Conservation (phyloP, 2,113 vertebrate genomes). For the Dolichotis patagonum region DNA sequence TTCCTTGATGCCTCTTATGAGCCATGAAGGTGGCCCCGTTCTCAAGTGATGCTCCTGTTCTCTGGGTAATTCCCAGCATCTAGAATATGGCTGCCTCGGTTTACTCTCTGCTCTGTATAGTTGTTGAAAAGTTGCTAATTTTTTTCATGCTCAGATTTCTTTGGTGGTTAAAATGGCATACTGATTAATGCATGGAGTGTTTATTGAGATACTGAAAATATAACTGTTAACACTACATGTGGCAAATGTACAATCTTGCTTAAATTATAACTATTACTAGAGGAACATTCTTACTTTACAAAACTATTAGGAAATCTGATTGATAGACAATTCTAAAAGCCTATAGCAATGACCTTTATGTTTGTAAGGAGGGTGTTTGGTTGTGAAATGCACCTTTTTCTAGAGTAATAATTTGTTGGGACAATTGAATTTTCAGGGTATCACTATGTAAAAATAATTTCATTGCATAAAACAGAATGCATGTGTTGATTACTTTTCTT, state of each 20-base stretch:
- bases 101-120: background rate
- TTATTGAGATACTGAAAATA: background rate
- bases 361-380: background rate
- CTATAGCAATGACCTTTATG: background rate
- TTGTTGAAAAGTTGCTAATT: background rate
- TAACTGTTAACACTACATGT: background rate
- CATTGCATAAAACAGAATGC: background rate
- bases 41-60: background rate
- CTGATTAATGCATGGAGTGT: background rate
- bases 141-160: background rate
- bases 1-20: background rate
- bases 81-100: background rate
- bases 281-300: background rate
- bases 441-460: background rate
- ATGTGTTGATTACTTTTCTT: background rate
- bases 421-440: background rate
- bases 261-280: background rate
- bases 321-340: background rate
- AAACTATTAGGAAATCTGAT: slow-evolving; percentile 3
- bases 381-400: background rate
- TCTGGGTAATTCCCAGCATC: background rate
- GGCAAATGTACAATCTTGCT: background rate
- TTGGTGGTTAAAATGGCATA: background rate
- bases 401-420: background rate
- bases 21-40: background rate